These are phyloP conservation scores for Orientallactaga sibirica DNA, from an alignment of 2,797 vertebrate species.

Conservation along the genomic window DNA sequence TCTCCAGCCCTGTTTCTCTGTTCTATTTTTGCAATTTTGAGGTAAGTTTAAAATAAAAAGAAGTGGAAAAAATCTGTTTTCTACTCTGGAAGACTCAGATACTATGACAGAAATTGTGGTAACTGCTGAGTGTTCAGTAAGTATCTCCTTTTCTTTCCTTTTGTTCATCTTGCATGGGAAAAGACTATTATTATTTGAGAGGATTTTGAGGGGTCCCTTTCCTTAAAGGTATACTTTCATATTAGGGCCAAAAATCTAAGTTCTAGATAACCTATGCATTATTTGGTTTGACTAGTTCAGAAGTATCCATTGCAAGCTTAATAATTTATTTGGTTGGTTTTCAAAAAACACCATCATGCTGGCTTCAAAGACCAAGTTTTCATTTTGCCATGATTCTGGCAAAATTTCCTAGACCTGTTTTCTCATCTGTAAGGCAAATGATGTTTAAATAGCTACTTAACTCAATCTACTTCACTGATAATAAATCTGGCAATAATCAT, in stretches of 20 bases:
- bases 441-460: constrained; percentile 55
- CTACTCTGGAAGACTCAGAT: constrained; percentile 46
- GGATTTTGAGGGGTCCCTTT: constrained; percentile 34
- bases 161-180: constrained; percentile 26
- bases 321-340: constrained; percentile 65
- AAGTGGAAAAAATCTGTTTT: constrained; percentile 21
- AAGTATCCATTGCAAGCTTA: constrained; percentile 40
- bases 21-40: too few relatives aligned
- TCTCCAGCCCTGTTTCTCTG: too few relatives aligned
- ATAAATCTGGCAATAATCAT: constrained; percentile 32
- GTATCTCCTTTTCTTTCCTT: constrained; percentile 56
- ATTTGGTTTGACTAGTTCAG: constrained; percentile 59
- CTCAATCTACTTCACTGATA: constrained; percentile 33
- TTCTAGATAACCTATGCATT: constrained; percentile 26
- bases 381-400: constrained; percentile 30
- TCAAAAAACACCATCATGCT: constrained; percentile 10
- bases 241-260: constrained; percentile 62
- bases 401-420: constrained; percentile 56
- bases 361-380: constrained; percentile 62
- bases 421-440: constrained; percentile 35
- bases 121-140: neutral
- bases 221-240: neutral
- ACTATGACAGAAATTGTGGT: neutral
- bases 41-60: too few relatives aligned
- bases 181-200: constrained; percentile 42